These are phyloP conservation scores for Pherbina coryleti DNA, from an alignment of 2,888 invertebrate species.

Conservation along the genomic window DNA sequence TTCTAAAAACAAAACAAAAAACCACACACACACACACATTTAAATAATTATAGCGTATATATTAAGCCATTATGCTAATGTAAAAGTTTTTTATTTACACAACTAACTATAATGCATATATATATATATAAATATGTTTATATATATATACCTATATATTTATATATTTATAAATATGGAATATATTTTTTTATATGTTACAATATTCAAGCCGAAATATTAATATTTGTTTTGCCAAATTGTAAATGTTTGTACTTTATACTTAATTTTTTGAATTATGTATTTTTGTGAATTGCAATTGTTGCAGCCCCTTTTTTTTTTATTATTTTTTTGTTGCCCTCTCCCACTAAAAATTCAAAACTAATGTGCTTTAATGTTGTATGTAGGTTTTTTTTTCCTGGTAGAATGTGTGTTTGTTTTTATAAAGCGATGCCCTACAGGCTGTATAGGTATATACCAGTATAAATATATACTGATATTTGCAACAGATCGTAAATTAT, in stretches of 20 bases:
- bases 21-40: not conserved
- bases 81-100: not conserved
- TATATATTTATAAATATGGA: not conserved
- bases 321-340: too few relatives aligned
- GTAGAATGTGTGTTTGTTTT: too few relatives aligned
- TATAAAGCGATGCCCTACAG: too few relatives aligned
- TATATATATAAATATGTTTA: not conserved
- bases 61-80: slow-evolving; percentile 6
- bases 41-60: slow-evolving; percentile 12
- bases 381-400: too few relatives aligned
- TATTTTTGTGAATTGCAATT: too few relatives aligned
- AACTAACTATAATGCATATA: too few relatives aligned
- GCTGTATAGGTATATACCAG: too few relatives aligned
- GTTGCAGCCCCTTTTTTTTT: too few relatives aligned
- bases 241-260: slow-evolving; percentile 21
- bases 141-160: not conserved
- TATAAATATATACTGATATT: too few relatives aligned
- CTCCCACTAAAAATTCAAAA: too few relatives aligned
- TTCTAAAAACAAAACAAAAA: not conserved
- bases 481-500: too few relatives aligned
- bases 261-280: not conserved
- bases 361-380: too few relatives aligned
- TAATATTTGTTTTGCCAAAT: slow-evolving; percentile 6
- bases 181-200: not conserved
- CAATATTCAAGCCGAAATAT: not conserved